phyloP scores from a whole-genome alignment of 2,888 invertebrate genomes.

The Trichopoda pennipes region DNA sequence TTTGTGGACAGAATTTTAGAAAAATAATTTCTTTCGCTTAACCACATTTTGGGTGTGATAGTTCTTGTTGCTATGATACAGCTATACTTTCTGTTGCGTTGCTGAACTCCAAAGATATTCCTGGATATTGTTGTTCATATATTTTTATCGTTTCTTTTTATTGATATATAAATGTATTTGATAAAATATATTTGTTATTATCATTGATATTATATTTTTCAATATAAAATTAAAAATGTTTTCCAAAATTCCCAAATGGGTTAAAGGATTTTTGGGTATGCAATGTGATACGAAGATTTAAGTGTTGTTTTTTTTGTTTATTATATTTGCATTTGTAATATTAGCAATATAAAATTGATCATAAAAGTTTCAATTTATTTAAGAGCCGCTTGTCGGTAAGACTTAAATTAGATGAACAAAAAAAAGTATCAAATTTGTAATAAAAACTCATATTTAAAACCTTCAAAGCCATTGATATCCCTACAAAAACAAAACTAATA shows the following conservation, averaged over 20 bases:
- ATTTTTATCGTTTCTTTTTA: too few species aligned
- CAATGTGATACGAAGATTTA: constrained; percentile 51
- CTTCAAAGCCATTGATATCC: constrained; percentile 46
- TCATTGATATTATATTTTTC: too few species aligned
- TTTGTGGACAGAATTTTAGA: too few species aligned
- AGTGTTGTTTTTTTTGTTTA: constrained; percentile 27
- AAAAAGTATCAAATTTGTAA: constrained; percentile 64
- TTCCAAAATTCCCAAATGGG: constrained; percentile 30
- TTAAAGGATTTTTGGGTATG: constrained; percentile 34
- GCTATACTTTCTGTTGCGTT: too few species aligned
- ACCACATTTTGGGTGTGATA: too few species aligned
- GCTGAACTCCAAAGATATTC: too few species aligned
- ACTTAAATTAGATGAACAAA: constrained; percentile 42
- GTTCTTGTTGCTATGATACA: too few species aligned
- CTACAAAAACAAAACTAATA: neutral
- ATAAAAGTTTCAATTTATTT: constrained; percentile 55
- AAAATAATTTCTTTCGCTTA: too few species aligned
- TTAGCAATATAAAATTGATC: constrained; percentile 52
- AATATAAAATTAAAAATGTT: neutral
- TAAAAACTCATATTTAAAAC: constrained; percentile 39
- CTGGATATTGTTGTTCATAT: too few species aligned
- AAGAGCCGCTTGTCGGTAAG: constrained; percentile 58
- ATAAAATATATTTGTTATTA: too few species aligned
- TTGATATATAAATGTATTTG: too few species aligned
- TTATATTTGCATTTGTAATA: constrained; percentile 56